A percentile compares a stretch with the other conserved stretches of the same genome.
Conservation (phyloP, 2,113 vertebrate species). For the Dipodomys spectabilis region DNA sequence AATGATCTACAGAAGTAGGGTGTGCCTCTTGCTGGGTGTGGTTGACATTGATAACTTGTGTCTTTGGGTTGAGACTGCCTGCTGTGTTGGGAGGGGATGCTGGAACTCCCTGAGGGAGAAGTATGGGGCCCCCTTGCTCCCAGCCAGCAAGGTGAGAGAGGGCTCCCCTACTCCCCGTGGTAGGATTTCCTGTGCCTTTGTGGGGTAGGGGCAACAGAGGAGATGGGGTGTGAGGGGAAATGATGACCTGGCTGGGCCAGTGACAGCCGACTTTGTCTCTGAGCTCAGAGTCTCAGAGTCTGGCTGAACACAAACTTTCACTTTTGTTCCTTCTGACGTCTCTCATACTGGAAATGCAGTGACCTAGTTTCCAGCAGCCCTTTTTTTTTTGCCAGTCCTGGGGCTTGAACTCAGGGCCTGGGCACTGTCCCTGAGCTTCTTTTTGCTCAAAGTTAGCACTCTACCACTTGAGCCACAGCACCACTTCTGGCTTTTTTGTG, state of each 20-base stretch:
- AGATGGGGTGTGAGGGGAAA: no score
- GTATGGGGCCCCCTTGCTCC: not conserved
- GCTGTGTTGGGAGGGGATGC: not conserved
- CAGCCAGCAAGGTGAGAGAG: not conserved
- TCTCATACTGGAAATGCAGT: constrained; percentile 17
- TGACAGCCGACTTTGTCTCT: not conserved
- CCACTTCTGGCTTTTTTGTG: no score
- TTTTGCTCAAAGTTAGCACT: no score
- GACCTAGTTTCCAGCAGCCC: constrained; percentile 63
- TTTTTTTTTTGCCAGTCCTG: no score
- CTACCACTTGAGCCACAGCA: no score
- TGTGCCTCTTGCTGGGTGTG: constrained; percentile 50
- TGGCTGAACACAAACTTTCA: constrained; percentile 36
- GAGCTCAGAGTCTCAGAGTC: not conserved
- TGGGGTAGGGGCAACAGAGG: not conserved
- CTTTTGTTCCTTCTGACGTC: constrained; percentile 62
- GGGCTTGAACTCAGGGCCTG: no score
- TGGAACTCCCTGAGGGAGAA: not conserved
- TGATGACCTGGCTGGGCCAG: not conserved
- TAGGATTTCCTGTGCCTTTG: not conserved
- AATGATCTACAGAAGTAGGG: not conserved
- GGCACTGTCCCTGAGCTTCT: no score
- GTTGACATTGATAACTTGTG: constrained; percentile 45
- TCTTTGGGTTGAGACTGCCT: not conserved
- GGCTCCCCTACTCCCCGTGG: not conserved